Base-by-base conservation (phyloP, 2,113 vertebrate species). In the Athene cunicularia region DNA sequence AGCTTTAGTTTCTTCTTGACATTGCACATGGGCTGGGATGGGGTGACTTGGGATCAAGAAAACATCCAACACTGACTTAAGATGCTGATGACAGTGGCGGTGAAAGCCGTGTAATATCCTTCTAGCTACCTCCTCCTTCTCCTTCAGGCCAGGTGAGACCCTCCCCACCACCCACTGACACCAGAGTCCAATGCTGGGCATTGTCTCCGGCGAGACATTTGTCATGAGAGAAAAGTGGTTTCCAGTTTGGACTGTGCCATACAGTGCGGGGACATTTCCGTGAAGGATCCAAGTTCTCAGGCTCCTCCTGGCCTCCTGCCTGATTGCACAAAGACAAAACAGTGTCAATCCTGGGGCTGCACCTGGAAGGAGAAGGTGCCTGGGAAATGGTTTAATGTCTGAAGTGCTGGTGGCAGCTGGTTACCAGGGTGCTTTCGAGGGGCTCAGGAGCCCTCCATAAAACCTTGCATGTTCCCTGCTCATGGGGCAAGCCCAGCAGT, bases 51-150 rank as follows among this genome's bases (percentile, higher is more conserved):
- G 68, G 62, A 33, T 37, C 53, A 84, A 41, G 26, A 1, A 56
- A 75, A 22, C 64, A 27, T 50, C 91, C 83, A 73, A 35, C 70
- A 27, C 53, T 26, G 5, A 43, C 0, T 12, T 28, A 43, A 59
- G 68, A 47, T 49, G 74, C 66, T 85, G 82, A 68, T 1, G 11
- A 77, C 37, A 41, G 67, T 52, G 73, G n/a, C 74, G 60, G 58
- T 2, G 0, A 33, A 75, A 74, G 52, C 37, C 1, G 2, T 28
- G 35, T 68, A 68, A 49, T 73, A 73, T 70, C 68, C 63, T 95
- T 74, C 87, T 67, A 94, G 93, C 97, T 96, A 97, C 97, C 97
- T 97, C 96, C 91, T 91, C 79, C 68, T 94, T 39, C 90, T 95
- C 88, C 95, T 91, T 20, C 80, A 85, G 73, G 47, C 76, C 72